These are phyloP conservation scores for Cenopis cana DNA, from an alignment of 2,888 invertebrate genomes.

Conservation along the genomic window DNA sequence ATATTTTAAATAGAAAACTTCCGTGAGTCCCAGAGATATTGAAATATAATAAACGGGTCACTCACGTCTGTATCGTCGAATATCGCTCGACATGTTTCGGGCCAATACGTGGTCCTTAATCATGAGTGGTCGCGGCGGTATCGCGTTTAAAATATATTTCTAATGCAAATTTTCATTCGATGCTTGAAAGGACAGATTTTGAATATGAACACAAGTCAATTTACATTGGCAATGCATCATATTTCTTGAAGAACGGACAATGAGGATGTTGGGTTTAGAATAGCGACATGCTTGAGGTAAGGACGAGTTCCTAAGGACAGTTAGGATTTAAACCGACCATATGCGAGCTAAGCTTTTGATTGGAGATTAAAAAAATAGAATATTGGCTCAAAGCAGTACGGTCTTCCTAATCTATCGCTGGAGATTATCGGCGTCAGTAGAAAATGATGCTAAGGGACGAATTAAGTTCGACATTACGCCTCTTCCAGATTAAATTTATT, in stretches of 20 bases:
- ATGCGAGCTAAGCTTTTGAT: background rate
- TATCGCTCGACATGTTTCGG: too few species aligned
- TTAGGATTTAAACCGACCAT: slow-evolving; percentile 4
- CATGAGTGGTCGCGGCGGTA: too few species aligned
- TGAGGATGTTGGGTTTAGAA: slow-evolving; percentile 14
- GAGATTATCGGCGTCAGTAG: background rate
- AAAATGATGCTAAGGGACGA: background rate
- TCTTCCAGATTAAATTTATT: background rate
- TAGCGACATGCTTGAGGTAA: slow-evolving; percentile 14
- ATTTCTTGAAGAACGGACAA: slow-evolving; percentile 15
- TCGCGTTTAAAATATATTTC: slow-evolving; percentile 12
- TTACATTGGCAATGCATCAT: slow-evolving; percentile 18
- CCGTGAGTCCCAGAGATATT: too few species aligned
- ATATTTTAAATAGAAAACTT: too few species aligned
- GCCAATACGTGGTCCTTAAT: too few species aligned
- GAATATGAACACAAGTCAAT: slow-evolving; percentile 11
- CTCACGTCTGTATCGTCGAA: too few species aligned
- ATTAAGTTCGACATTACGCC: background rate
- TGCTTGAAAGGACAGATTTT: background rate
- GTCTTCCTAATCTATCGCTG: too few species aligned
- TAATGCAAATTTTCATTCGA: slow-evolving; percentile 10
- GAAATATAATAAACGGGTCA: too few species aligned
- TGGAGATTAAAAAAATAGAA: too few species aligned
- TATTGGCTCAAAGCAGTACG: too few species aligned
- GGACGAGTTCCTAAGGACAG: slow-evolving; percentile 18